phyloP scores from a whole-genome alignment of 2,888 invertebrate genomes.

The Andrena praecox region DNA sequence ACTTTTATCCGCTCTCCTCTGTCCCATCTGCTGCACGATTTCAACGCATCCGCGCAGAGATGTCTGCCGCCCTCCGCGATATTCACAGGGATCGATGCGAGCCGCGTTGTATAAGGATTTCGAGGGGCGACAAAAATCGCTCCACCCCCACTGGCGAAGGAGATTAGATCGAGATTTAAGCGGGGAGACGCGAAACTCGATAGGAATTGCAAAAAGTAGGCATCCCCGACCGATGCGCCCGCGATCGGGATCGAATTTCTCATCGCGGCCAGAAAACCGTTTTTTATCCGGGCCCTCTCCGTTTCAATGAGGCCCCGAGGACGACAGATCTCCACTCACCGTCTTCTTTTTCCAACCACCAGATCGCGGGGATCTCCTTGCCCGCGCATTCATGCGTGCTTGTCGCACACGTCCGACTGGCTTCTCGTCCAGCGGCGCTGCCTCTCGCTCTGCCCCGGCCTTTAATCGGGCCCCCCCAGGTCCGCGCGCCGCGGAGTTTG shows the following conservation, averaged over 20 bases:
- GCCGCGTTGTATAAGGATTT: conserved; percentile 36
- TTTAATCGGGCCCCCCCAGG: not conserved
- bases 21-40: not conserved
- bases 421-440: conserved; percentile 38
- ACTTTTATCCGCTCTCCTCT: too few relatives aligned
- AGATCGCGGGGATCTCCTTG: conserved; percentile 22
- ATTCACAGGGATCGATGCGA: conserved; percentile 27
- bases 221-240: conserved; percentile 19
- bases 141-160: not conserved
- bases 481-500: conserved; percentile 22
- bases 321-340: not conserved
- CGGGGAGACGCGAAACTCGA: conserved; percentile 61
- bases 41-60: not conserved
- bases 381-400: conserved; percentile 59
- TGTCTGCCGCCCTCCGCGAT: not conserved
- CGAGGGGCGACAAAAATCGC: conserved; percentile 36
- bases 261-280: conserved; percentile 44
- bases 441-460: not conserved
- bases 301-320: conserved; percentile 30
- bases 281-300: conserved; percentile 28
- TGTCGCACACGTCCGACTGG: conserved; percentile 57
- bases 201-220: conserved; percentile 62
- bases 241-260: conserved; percentile 67
- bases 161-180: conserved; percentile 58
- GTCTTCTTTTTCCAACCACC: conserved; percentile 13